phyloP scores from a whole-genome alignment of 2,797 vertebrate genomes.

The Myiotriccus ornatus region DNA sequence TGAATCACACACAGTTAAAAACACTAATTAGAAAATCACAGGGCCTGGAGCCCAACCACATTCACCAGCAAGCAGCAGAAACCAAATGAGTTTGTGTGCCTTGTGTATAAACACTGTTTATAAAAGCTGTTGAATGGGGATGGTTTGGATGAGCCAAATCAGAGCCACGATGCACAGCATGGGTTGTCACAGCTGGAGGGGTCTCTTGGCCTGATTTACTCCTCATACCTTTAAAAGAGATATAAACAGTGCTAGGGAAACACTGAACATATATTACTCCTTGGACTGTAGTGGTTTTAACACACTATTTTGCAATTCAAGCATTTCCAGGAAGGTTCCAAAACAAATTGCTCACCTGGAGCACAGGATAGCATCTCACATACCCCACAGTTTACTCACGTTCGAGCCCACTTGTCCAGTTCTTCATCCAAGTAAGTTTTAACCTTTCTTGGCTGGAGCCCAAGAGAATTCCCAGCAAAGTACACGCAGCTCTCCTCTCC shows the following conservation, averaged over 20 bases:
- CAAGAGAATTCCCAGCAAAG: constrained; percentile 89
- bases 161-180: accelerated
- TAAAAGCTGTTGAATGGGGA: not conserved
- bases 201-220: not conserved
- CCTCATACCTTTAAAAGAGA: not conserved
- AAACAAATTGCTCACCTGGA: not conserved
- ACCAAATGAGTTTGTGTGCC: not conserved
- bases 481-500: constrained; percentile 85
- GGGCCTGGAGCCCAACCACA: not conserved
- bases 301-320: not conserved
- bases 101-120: not conserved
- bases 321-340: not conserved
- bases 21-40: not conserved
- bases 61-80: not conserved
- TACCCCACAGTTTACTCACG: constrained; percentile 69
- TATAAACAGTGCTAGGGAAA: not conserved
- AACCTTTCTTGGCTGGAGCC: constrained; percentile 87
- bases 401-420: constrained; percentile 91
- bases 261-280: not conserved
- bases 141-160: not conserved
- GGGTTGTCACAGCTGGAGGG: not conserved
- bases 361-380: not conserved
- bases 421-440: constrained; percentile 88
- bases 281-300: not conserved
- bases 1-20: not conserved